A percentile compares a stretch with the other conserved stretches of the same genome.
These are phyloP conservation scores for Volucella zonaria DNA, from an alignment of 2,888 invertebrate species.

Conservation along the genomic window DNA sequence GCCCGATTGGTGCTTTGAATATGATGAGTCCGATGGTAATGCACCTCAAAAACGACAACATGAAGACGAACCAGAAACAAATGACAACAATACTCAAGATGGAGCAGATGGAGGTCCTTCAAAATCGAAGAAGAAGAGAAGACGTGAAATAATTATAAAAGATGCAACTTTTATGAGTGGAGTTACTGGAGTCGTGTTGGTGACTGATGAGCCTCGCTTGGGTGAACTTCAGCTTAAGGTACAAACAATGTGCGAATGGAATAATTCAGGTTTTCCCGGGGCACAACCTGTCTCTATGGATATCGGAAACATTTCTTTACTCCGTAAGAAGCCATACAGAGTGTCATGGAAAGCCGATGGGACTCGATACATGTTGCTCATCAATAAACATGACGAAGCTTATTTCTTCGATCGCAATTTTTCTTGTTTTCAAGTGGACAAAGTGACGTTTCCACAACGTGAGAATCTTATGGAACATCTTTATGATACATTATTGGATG, in stretches of 20 bases:
- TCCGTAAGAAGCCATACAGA: constrained; percentile 92
- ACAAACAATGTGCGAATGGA: constrained; percentile 92
- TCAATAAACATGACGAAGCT: constrained; percentile 91
- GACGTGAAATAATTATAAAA: constrained; percentile 85
- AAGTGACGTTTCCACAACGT: constrained; percentile 90
- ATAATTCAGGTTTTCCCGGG: constrained; percentile 93
- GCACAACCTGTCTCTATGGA: constrained; percentile 99
- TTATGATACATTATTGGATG: constrained; percentile 93
- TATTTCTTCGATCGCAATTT: constrained; percentile 98
- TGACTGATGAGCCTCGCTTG: constrained; percentile 86
- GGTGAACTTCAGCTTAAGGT: constrained; percentile 88
- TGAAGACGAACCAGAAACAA: constrained; percentile 74
- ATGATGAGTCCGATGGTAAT: constrained; percentile 83
- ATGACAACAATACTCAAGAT: constrained; percentile 61
- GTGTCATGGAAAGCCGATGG: constrained; percentile 99
- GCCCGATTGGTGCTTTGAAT: constrained; percentile 94
- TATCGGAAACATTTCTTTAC: constrained; percentile 88
- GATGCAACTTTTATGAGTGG: constrained; percentile 93
- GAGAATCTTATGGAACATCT: constrained; percentile 89
- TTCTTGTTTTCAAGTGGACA: constrained; percentile 92
- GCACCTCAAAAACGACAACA: constrained; percentile 76
- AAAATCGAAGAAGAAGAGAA: constrained; percentile 81
- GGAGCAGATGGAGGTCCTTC: constrained; percentile 56
- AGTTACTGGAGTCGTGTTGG: constrained; percentile 89
- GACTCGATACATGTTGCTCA: constrained; percentile 97